Base-by-base conservation (phyloP, 2,888 invertebrate species). In the Agriotes lineatus region DNA sequence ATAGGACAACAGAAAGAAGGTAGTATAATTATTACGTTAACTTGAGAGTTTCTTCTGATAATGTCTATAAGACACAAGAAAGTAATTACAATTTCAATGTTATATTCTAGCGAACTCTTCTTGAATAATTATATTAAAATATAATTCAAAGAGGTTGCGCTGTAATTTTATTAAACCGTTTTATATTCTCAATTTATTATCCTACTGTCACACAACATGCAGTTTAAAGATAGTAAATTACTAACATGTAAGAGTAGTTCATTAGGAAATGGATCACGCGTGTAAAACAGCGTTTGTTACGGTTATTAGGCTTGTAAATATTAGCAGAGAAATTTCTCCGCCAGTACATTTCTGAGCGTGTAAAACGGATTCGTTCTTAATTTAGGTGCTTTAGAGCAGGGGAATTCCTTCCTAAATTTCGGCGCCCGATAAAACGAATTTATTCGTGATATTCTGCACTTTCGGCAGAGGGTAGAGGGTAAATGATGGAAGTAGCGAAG, bases 401-500 rank as follows among this genome's bases (percentile, higher is more conserved):
- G 9, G 19, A 48, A 20, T n/a, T 12, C 22, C n/a, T 12, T 1
- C 12, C 25, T 48, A 48, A 48, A 48, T 48, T 48, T 48, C 48
- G 25, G n/a, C 22, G 9, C 22, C n/a, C 25, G 48, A 48, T 48
- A 48, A 22, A 48, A 48, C 52, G 52, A 16, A 33, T 52, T 52
- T 52, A 42, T 42, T 16, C 42, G 14, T 42, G 14, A 16, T 16
- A 42, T 37, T 37, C 14, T 52, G 33, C 33, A 52, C 33, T 33
- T 52, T 52, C 33, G 18, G 33, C 22, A 18, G 30, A 52, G 33
- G 18, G 52, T 33, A 37, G 12, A 6, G 18, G 19, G 39, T 39
- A 56, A 56, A 56, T 22, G 56, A 39, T 22, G 39, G 37, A 35
- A 56, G 39, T 20, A 35, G 39, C 56, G 56, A 56, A 35, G 56